Base-by-base conservation (phyloP, 2,113 vertebrate species). In the Clinocottus analis region DNA sequence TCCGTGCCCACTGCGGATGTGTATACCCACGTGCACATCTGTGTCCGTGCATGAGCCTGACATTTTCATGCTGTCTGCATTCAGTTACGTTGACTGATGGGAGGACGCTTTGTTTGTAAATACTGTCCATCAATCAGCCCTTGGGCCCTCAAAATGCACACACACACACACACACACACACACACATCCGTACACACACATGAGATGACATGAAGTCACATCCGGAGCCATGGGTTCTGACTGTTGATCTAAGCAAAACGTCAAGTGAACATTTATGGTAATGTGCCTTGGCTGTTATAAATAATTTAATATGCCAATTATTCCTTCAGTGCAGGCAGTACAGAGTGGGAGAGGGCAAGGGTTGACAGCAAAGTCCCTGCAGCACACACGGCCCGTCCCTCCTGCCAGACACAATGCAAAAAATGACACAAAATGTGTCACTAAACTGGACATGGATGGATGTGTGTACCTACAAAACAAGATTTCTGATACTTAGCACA, bases 221-320 rank as follows among this genome's bases (percentile, higher is more conserved):
- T 82, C 53, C 55, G n/a, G 43, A 77, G 73, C 76, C 58, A 74
- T 49, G 47, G 62, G 85, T 87, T 89, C 79, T 77, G 84, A 89
- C 87, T 91, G 93, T 91, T 91, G 91, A 93, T 92, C 80, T 87
- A 87, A 89, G 85, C 79, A 82, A 86, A 90, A 82, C 79, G 75
- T 90, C 73, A 74, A 89, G 89, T 85, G 92, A 90, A 88, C 92
- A 86, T 92, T 92, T 90, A 92, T 93, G 85, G 88, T 87, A 91
- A 91, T 91, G 85, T 80, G 73, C 76, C 78, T 75, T 33, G 87
- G 75, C 86, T 86, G 72, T 89, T 90, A 53, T 88, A 87, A 92
- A 92, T 93, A 59, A 90, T 92, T 90, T 77, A 91, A 87, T 73
- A 70, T 86, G 87, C 80, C 90, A 93, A 92, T 92, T 91, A 93